Evolutionary conservation across 2,888 invertebrate species (phyloP), one percentile per base, ranked within the genome.

Genomic region (Dioctria linearis): DNA sequence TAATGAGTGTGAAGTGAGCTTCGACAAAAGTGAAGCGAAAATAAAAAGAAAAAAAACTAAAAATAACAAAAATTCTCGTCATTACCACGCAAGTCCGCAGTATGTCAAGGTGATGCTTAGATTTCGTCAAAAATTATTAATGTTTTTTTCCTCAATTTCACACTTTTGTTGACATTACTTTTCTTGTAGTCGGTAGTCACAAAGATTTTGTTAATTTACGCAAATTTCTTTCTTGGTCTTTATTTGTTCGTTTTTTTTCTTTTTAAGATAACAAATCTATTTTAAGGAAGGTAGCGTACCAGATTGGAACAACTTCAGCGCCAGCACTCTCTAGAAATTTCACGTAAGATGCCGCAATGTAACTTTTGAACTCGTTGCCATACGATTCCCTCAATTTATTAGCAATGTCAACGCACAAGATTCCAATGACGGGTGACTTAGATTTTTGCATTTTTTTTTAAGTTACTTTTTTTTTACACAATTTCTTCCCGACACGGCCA

Each of bases 401-500:
- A 0, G 92, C 91, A 79, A 92, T 89, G 87, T 95, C 95, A 86
- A 95, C 94, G 2, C 94, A 90, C 80, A 95, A 88, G 71, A 95
- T 89, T n/a, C 95, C 95, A 82, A 94, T 90, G 80, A 93, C 91
- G 0, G 93, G 93, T n/a, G 79, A 25, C 25, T 25, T 25, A 25
- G 25, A 9, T 37, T 63, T 76, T 37, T 11, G 39, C 11, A 49
- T n/a, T 40, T 67, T 73, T 0, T 67, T 25, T 0, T 8, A 8
- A 46, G 8, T 46, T 46, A 2, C 5, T 46, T 46, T 46, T 6
- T 46, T 46, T 46, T 25, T 25, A 25, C 25, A 25, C 25, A 8
- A 46, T 6, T 46, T 46, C 46, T 46, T 46, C 8, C 8, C 46
- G 46, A 6, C 46, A 46, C 25, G 25, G 25, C 2, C 25, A 25